These are phyloP conservation scores for Moxostoma hubbsi DNA, from an alignment of 2,797 vertebrate species.

Conservation along the genomic window DNA sequence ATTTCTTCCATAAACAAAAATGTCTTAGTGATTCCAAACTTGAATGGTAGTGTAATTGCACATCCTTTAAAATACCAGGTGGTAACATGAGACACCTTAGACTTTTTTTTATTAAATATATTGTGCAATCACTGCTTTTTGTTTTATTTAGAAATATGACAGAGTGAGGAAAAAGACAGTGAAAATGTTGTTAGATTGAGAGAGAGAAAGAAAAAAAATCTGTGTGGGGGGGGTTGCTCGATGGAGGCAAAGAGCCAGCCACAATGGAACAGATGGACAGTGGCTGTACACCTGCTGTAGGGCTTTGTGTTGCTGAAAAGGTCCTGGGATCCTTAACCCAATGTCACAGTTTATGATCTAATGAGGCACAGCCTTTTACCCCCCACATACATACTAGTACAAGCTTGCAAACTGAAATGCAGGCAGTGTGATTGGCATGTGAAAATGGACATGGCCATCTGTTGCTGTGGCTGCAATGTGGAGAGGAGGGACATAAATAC, in stretches of 20 bases:
- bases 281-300: slow-evolving; percentile 60
- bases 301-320: slow-evolving; percentile 52
- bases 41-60: no score
- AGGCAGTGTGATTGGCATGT: slow-evolving; percentile 45
- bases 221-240: not conserved
- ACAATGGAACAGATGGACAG: slow-evolving; percentile 62
- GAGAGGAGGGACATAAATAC: slow-evolving; percentile 3
- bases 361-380: slow-evolving; percentile 42
- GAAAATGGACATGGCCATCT: slow-evolving; percentile 49
- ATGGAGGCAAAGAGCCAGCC: slow-evolving; percentile 22
- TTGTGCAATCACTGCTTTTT: no score
- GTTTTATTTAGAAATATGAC: no score
- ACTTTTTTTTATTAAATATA: no score
- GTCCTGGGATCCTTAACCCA: slow-evolving; percentile 59
- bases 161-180: not conserved
- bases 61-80: no score
- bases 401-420: slow-evolving; percentile 22
- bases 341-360: slow-evolving; percentile 53
- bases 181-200: not conserved
- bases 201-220: slow-evolving; percentile 4
- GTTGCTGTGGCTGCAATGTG: slow-evolving; percentile 18
- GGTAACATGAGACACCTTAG: no score
- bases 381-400: slow-evolving; percentile 28
- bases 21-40: no score
- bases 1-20: no score